Evolutionary conservation across 2,113 vertebrate genomes (phyloP).

Genomic region (Eptesicus fuscus): DNA sequence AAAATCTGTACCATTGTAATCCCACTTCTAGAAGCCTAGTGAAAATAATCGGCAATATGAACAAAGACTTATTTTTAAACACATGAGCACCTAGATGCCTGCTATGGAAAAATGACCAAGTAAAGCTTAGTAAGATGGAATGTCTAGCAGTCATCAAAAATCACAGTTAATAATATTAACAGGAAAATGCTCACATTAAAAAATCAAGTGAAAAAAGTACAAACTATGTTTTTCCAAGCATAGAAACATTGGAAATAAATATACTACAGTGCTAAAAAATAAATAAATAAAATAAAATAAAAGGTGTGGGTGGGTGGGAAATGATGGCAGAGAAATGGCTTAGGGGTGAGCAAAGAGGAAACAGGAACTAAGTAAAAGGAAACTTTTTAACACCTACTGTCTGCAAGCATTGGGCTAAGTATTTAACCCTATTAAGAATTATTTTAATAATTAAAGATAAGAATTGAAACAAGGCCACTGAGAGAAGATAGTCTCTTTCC

Average conservation of each 20-base stretch:
- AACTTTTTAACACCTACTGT: background rate
- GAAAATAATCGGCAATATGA: background rate
- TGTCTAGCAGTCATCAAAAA: background rate
- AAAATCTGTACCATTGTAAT: background rate
- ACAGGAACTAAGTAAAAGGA: background rate
- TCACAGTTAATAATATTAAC: background rate
- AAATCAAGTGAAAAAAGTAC: background rate
- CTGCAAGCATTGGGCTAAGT: background rate
- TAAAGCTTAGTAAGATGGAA: background rate
- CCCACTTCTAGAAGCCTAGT: background rate
- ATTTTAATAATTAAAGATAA: background rate
- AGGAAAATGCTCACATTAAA: background rate
- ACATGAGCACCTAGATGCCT: background rate
- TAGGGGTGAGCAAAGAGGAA: background rate
- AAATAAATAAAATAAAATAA: background rate
- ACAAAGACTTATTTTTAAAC: background rate
- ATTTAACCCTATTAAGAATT: background rate
- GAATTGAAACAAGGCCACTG: background rate
- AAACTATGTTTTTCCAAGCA: background rate
- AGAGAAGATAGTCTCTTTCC: background rate
- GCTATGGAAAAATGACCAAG: background rate
- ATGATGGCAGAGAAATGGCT: background rate
- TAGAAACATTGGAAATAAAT: background rate
- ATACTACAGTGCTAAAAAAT: background rate
- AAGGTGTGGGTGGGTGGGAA: rapidly evolving